Conservation (phyloP, 2,888 invertebrate genomes). For the Euplexia lucipara region DNA sequence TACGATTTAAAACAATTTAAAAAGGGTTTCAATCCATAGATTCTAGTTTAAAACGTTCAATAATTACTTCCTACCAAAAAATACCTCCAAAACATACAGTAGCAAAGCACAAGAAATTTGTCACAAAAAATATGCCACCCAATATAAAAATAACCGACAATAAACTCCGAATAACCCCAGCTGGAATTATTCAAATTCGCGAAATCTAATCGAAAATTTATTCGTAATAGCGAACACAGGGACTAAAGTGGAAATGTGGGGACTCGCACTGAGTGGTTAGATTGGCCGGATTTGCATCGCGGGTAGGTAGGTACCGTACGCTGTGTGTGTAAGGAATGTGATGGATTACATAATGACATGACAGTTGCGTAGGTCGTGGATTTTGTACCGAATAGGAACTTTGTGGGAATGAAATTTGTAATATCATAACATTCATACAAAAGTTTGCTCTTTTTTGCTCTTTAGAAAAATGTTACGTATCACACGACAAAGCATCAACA, state of each 20-base stretch:
- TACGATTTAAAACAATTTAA: no score
- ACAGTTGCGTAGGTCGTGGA: constrained; percentile 46
- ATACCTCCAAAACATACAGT: not conserved
- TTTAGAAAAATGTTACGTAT: no score
- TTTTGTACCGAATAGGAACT: constrained; percentile 11
- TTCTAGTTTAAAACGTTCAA: no score
- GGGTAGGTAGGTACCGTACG: constrained; percentile 22
- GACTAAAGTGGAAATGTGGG: constrained; percentile 47
- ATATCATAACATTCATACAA: no score
- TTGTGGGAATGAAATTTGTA: no score
- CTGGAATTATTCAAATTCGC: constrained; percentile 62
- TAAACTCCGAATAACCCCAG: constrained; percentile 62
- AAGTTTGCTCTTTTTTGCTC: no score
- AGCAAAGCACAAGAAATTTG: constrained; percentile 28
- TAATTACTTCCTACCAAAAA: no score
- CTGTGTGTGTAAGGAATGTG: constrained; percentile 18
- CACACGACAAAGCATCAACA: no score
- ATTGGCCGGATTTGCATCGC: constrained; percentile 60
- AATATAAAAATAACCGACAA: constrained; percentile 61
- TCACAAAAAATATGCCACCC: constrained; percentile 47
- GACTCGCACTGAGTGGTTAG: constrained; percentile 54
- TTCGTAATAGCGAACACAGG: constrained; percentile 58
- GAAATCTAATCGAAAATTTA: constrained; percentile 65
- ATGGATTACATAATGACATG: constrained; percentile 42
- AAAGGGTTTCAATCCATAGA: no score